Base-by-base conservation (phyloP, 2,888 invertebrate species). In the Euplagia quadripunctaria region DNA sequence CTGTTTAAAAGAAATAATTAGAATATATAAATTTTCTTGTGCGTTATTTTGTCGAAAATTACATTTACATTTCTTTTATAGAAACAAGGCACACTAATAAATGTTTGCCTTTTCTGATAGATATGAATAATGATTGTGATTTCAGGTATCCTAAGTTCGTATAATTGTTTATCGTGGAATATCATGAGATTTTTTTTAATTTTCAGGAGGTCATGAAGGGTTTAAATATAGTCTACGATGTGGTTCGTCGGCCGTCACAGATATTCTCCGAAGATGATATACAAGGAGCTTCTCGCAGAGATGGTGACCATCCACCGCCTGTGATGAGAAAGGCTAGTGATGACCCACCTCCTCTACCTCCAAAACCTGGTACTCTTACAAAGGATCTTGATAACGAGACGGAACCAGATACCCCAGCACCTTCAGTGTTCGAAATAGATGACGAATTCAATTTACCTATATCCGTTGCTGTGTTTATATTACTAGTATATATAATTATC, bases 381-480 rank as follows among this genome's bases (percentile, higher is more conserved):
- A 88, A 87, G 82, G 93, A 94, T 70, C 64, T 89, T 8, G 92
- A 94, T 64, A 90, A 89, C 49, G 90, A 89, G 1, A 97, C 97
- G 3, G 97, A 97, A 12, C 97, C 97, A 0, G 97, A 97, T 0
- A 98, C 98, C 0, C 98, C 98, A 61, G 98, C 98, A 0, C 97
- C 98, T 67, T 97, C 98, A 55, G 96, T 97, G 4, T 98, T 97
- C 83, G 97, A 97, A 88, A 97, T 99, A 71, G 98, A 98, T 88
- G 99, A 99, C 86, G 98, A 99, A 90, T 99, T 99, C 91, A 99
- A 99, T 91, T 93, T 99, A 72, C 99, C 99, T 0, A 98, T 99
- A 55, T 98, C 98, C 0, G 97, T 99, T 0, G 99, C 99, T 0
- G 97, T 99, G 4, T 91, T 97, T 63, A 97, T 99, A 73, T 96